Conservation (phyloP, 2,113 vertebrate species). For the Phrynosoma blainvillii region DNA sequence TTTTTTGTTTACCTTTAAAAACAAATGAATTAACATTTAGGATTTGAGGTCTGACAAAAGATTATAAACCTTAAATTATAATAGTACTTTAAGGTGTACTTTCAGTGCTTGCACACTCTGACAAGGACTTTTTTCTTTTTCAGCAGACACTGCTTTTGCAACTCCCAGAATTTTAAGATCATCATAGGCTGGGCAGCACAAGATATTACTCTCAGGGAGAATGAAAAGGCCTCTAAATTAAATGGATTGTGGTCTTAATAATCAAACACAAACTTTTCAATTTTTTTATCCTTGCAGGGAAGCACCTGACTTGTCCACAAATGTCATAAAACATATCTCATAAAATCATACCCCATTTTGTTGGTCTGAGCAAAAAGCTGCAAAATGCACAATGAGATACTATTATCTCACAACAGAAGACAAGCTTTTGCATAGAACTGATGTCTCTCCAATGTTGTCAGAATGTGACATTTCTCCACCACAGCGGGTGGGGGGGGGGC, state of each 20-base stretch:
- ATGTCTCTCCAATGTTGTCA: slow-evolving; percentile 25
- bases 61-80: neutral
- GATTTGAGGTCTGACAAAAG: neutral
- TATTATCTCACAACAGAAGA: slow-evolving; percentile 55
- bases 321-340: slow-evolving; percentile 6
- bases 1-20: neutral
- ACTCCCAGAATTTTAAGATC: neutral
- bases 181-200: neutral
- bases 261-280: neutral
- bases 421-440: slow-evolving; percentile 32
- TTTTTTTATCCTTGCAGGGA: neutral
- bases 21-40: neutral
- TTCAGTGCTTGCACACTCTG: neutral
- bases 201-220: neutral
- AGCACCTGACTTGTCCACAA: neutral
- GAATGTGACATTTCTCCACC: slow-evolving; percentile 52
- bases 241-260: neutral
- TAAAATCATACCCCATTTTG: slow-evolving; percentile 26
- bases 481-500: neutral
- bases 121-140: neutral
- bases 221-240: neutral
- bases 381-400: slow-evolving; percentile 42
- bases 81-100: neutral
- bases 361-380: slow-evolving; percentile 27
- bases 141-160: neutral